Evolutionary conservation across 1,140 invertebrate genomes (phyloP), one percentile per base, ranked within the genome.

Genomic region (Drosophila burlai): DNA sequence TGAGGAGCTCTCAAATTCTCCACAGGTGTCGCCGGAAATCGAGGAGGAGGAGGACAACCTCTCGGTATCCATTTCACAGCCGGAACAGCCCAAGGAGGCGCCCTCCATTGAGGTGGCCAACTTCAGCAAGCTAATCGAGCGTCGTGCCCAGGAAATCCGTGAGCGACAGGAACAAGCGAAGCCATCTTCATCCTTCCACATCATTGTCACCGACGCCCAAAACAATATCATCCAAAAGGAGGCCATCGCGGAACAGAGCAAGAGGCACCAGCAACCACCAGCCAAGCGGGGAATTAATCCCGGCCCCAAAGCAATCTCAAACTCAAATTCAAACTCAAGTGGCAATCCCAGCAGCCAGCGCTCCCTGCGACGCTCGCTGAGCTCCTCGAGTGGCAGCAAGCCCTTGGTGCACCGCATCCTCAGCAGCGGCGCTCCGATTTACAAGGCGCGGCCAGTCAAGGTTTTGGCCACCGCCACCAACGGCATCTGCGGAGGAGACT

Each of bases 221-320:
- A 90, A 92, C 62, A 93, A 93, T 47, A 83, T 93, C 24, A 93
- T 93, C 31, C 81, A 90, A 59, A 83, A 82, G 47, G 90, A 93
- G 50, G 89, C 86, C 34, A 92, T 92, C 54, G 64, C 80, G 7
- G 75, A 84, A 2, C 49, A 50, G 71, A 26, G 15, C 57, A 58
- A 26, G 46, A 24, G 29, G 13, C 42, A 46, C 7, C 29, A 21
- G 18, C 40, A 29, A 15, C 15, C 31, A 15, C 15, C 31, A 60
- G 7, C 29, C 29, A 62, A 13, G 6, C 63, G 31, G 38, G 73
- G 40, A 62, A 57, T 65, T 31, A 57, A 42, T 4, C 31, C 24
- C 38, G 38, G 24, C 10, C 45, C 59, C 46, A 64, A 61, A 26
- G 46, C 69, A 38, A 75, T 47, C 13, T 43, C 24, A 18, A 73